Evolutionary conservation across 2,113 vertebrate species (phyloP), one percentile per base, ranked within the genome.

Genomic region (Pheucticus melanocephalus): DNA sequence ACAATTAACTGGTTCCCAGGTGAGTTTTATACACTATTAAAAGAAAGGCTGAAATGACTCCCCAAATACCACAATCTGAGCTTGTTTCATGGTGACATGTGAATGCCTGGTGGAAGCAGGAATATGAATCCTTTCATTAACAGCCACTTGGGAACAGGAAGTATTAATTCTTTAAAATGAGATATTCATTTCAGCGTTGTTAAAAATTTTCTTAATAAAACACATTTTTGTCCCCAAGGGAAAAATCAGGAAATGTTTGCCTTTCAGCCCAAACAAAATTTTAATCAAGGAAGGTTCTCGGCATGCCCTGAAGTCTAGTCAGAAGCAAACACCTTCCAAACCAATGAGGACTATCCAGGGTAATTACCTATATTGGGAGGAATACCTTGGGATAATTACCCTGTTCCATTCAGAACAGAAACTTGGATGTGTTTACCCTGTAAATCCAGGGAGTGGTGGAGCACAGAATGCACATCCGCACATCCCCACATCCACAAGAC

Each of bases 211-310:
- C 48, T 65, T 51, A 37, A 56, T 35, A 40, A 53, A 42, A n/a
- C 2, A 6, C 5, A 30, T 0, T 8, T 27, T 27, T 2, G n/a
- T 5, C 12, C 11, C 1, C 10, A 60, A 35, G 16, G 6, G 40
- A 70, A 70, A 91, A 91, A 82, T 13, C 24, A 37, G 27, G 37
- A 86, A 64, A 45, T 35, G 31, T 12, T 61, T 86, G 30, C 31
- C 22, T 80, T 63, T 40, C 57, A 82, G 33, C 82, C 7, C 33
- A 68, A 79, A 86, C 15, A 80, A 44, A 81, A 44, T 40, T 73
- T 65, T 69, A 57, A 61, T 31, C 19, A 48, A 87, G 56, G 39
- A 68, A 73, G 25, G 42, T 53, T 48, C 33, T 70, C 39, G 54
- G 39, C 30, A 25, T 14, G 9, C 37, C 44, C 9, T 56, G 45